These are phyloP conservation scores for Thysanoteuthis rhombus DNA, from an alignment of 2,888 invertebrate species.

Conservation along the genomic window DNA sequence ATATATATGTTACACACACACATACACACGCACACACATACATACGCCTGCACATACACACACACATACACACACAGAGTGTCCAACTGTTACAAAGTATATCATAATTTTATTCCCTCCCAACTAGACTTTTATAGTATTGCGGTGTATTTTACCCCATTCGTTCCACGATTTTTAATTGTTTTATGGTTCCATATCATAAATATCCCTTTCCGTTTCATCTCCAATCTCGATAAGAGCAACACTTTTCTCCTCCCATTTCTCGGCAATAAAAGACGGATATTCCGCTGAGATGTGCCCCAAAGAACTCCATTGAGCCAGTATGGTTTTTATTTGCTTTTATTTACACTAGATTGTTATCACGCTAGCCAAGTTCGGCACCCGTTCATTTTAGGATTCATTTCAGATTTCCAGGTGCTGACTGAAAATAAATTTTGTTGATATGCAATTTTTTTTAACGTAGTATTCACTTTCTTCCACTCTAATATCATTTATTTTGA, in stretches of 20 bases:
- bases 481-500: too few species aligned
- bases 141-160: not conserved
- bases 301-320: not conserved
- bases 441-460: too few species aligned
- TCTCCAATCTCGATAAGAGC: not conserved
- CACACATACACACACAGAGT: not conserved
- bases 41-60: not conserved
- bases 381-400: not conserved
- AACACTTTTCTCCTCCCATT: not conserved
- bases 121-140: not conserved
- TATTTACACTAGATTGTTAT: not conserved
- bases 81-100: not conserved
- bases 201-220: not conserved
- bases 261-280: not conserved
- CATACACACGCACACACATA: not conserved
- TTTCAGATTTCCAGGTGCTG: not conserved
- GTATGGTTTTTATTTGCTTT: not conserved
- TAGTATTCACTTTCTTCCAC: too few species aligned
- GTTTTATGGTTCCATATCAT: constrained; percentile 12
- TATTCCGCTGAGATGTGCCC: not conserved
- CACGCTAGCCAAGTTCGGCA: not conserved
- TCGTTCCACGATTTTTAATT: not conserved
- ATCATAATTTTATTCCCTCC: not conserved
- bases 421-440: not conserved
- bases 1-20: not conserved